These are phyloP conservation scores for Hylaeus volcanicus DNA, from an alignment of 1,140 invertebrate genomes.

Conservation along the genomic window DNA sequence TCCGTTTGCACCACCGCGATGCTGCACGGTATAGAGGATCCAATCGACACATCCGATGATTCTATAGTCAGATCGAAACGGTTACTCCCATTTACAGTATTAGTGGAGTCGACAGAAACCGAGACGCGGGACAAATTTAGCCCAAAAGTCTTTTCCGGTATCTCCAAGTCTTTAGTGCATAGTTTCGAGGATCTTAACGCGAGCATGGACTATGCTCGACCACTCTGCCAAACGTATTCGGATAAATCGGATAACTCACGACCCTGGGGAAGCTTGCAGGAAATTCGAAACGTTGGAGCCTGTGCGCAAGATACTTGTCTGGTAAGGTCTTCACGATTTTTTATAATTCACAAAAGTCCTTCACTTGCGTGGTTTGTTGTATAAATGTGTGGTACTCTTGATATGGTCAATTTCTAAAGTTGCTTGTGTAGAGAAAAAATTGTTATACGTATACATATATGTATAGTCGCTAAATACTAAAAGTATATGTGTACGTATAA, in stretches of 20 bases:
- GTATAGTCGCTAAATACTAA: background rate
- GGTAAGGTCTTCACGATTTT: constrained; percentile 64
- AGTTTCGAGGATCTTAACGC: constrained; percentile 83
- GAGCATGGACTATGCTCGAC: constrained; percentile 68
- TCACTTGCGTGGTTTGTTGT: too few species aligned
- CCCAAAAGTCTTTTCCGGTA: constrained; percentile 82
- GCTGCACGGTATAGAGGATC: constrained; percentile 57
- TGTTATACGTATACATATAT: too few species aligned
- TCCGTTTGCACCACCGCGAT: constrained; percentile 66
- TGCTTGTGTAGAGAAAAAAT: too few species aligned
- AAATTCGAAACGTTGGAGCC: constrained; percentile 79
- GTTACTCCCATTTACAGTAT: constrained; percentile 62
- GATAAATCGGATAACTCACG: constrained; percentile 69
- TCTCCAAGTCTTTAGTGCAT: constrained; percentile 77
- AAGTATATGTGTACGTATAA: too few species aligned
- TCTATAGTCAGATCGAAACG: constrained; percentile 29
- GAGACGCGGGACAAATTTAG: constrained; percentile 77
- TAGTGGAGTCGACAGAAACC: constrained; percentile 62
- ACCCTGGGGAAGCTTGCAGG: constrained; percentile 83
- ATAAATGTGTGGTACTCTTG: too few species aligned
- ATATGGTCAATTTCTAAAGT: too few species aligned
- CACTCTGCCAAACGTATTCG: constrained; percentile 71
- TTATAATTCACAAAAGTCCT: background rate
- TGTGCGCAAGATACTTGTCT: constrained; percentile 60
- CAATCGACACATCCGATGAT: constrained; percentile 48